Base-by-base conservation (phyloP, 2,888 invertebrate genomes). In the Tortrix viridana region DNA sequence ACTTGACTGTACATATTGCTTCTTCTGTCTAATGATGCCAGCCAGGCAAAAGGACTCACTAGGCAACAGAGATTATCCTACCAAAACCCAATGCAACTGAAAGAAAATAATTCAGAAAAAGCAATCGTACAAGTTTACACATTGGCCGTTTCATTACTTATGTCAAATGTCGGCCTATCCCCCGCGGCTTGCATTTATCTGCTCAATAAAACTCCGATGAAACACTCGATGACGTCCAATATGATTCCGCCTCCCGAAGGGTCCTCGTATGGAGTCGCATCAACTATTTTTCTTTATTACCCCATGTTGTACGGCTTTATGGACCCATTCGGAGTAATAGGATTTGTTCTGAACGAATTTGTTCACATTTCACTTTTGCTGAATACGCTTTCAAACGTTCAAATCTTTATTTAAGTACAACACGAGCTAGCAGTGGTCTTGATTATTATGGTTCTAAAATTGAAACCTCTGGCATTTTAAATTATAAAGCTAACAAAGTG, bases 151-250 rank as follows among this genome's bases (percentile, higher is more conserved):
- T 65, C 61, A 67, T 60, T 66, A 65, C 84, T 85, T 83, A 85
- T 84, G 82, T 76, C 82, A 85, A 86, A 79, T 84, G 86, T 80
- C 78, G 71, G 74, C 82, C 79, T 72, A 71, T 81, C 85, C 86
- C 88, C 69, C 66, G 77, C 74, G 87, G 83, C 80, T 77, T 75
- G 81, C 87, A 86, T 85, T 89, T 88, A 88, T 86, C 86, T 85
- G 84, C 79, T 77, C 83, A 85, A 89, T 89, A 87, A 88, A 89
- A 88, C 83, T 85, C 81, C 79, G 75, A 86, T 85, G 85, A 85
- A 84, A 86, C 86, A 88, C 86, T 87, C 80, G 82, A 81, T 80
- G 85, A 84, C 86, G 83, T 86, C 82, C 85, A 86, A 86, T 88
- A 86, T 82, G 83, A 87, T 86, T 85, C 85, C 86, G 82, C 80